phyloP scores from a whole-genome alignment of 1,140 invertebrate genomes.

The Drosophila willistoni region DNA sequence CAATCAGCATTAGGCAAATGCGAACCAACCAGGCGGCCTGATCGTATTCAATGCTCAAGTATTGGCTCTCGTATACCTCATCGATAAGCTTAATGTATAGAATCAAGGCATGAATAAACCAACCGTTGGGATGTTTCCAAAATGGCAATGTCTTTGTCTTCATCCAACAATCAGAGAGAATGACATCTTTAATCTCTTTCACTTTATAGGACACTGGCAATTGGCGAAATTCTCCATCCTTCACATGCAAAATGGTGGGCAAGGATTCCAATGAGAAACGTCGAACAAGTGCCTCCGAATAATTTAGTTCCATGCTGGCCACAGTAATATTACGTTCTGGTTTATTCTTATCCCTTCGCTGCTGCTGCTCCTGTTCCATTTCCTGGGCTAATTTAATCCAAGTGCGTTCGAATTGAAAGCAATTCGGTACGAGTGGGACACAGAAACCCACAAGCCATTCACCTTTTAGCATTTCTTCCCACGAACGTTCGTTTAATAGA shows the following conservation, averaged over 20 bases:
- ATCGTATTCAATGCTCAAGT: conserved; percentile 9
- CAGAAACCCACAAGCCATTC: conserved; percentile 39
- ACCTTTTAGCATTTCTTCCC: conserved; percentile 29
- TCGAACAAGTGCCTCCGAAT: conserved; percentile 9
- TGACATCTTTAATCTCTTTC: conserved; percentile 2
- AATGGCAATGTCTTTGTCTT: not conserved
- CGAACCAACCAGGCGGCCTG: conserved; percentile 19
- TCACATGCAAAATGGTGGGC: conserved; percentile 32
- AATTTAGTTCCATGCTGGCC: conserved; percentile 30
- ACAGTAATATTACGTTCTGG: not conserved
- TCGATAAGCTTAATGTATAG: conserved; percentile 17
- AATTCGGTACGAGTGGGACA: conserved; percentile 15
- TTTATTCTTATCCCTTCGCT: too few relatives aligned
- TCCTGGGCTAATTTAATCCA: conserved; percentile 31
- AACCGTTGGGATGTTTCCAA: conserved; percentile 29
- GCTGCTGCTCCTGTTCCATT: not conserved
- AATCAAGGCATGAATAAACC: not conserved
- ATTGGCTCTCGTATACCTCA: not conserved
- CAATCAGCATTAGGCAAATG: not conserved
- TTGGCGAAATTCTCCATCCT: conserved; percentile 28
- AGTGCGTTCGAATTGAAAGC: conserved; percentile 19
- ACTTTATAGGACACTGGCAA: conserved; percentile 4
- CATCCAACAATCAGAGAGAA: not conserved
- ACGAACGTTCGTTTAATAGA: conserved; percentile 23
- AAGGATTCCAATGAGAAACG: conserved; percentile 27